Percentiles rank a stretch among this genome's conserved stretches.
These are phyloP conservation scores for Agriopis leucophaearia DNA, from an alignment of 2,888 invertebrate genomes.

Conservation along the genomic window DNA sequence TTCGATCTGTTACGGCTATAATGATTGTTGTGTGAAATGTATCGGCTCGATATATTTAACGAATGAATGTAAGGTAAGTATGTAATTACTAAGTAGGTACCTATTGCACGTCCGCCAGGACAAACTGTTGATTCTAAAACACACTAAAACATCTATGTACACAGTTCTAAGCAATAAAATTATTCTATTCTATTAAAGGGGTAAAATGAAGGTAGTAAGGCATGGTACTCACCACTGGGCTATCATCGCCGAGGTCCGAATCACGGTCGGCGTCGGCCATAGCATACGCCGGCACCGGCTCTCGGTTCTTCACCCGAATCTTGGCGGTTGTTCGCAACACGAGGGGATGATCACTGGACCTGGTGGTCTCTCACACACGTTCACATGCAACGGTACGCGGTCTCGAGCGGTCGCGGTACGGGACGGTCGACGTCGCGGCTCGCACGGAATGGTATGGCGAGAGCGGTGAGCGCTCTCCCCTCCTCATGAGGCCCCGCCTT, in stretches of 20 bases:
- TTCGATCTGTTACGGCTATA: too few relatives aligned
- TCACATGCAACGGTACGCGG: conserved; percentile 54
- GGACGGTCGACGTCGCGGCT: conserved; percentile 67
- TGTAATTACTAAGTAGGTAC: too few relatives aligned
- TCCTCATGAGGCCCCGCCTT: conserved; percentile 73
- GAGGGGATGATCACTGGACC: conserved; percentile 66
- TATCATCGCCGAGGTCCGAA: conserved; percentile 91
- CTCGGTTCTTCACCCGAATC: conserved; percentile 96
- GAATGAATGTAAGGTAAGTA: too few relatives aligned
- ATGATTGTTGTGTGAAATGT: too few relatives aligned
- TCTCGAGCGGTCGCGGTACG: conserved; percentile 42
- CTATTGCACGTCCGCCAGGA: too few relatives aligned
- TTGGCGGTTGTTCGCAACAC: conserved; percentile 86
- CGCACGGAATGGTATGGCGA: conserved; percentile 75
- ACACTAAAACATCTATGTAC: too few relatives aligned
- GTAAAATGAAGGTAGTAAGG: conserved; percentile 37
- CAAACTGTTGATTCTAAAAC: too few relatives aligned
- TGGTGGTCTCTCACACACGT: conserved; percentile 70
- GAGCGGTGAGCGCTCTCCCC: conserved; percentile 61
- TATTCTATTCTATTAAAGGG: neutral
- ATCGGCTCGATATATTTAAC: too few relatives aligned
- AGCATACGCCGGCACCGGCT: conserved; percentile 94
- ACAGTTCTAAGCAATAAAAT: too few relatives aligned
- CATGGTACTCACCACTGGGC: conserved; percentile 89
- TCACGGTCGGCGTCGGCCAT: conserved; percentile 90